Base-by-base conservation (phyloP, 2,113 vertebrate species). In the Amphiprion ocellaris region DNA sequence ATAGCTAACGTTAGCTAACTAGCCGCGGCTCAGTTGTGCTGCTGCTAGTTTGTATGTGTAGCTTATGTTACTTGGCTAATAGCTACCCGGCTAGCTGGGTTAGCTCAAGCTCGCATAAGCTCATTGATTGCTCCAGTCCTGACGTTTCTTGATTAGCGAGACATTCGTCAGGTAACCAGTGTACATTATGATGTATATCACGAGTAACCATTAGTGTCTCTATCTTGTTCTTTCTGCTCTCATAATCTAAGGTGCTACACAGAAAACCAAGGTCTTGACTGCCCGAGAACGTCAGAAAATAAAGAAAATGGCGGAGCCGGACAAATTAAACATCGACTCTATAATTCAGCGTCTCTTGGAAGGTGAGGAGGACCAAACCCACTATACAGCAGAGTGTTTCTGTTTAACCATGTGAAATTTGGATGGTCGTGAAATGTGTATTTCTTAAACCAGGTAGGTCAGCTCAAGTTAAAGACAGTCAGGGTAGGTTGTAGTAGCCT, bases 301-400 rank as follows among this genome's bases (percentile, higher is more conserved):
- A 90, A 80, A 86, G 91, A 95, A 95, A 95, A 95, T 95, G 95
- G 94, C 95, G 94, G 95, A 95, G 89, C 93, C 94, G 90, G 95
- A 95, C 93, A 98, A 98, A 94, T 95, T 98, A 94, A 98, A 98
- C 95, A 95, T 98, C 87, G 97, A 98, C 93, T 98, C 97, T 77
- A 97, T 98, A 94, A 98, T 98, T 94, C 96, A 97, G 92, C 96
- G 97, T 87, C 96, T 98, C 78, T 90, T 98, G 93, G 97, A 98
- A 96, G 97, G 97, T 98, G 83, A 96, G 92, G 1, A 44, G 2
- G 14, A 26, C 12, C 0, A 17, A 69, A 47, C 5, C 3, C 21
- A 10, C 0, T 15, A 6, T 61, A 33, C 39, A 10, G 0, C 0
- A 6, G 0, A 44, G 16, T 10, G 3, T 3, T 5, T 23, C 0